Evolutionary conservation across 2,113 vertebrate species (phyloP).

Genomic region (Perca flavescens): DNA sequence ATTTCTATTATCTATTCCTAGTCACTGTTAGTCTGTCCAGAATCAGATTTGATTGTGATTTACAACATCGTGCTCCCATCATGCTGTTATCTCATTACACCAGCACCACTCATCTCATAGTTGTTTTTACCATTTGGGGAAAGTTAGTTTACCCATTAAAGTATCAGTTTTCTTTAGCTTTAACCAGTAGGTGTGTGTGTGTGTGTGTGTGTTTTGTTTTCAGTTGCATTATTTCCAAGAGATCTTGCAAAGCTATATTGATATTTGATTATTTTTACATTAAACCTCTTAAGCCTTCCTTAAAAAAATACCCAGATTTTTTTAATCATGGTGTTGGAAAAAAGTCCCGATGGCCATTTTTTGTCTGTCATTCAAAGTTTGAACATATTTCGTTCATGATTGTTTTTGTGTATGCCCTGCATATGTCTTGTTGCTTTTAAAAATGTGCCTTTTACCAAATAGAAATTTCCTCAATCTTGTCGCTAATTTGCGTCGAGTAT

Average conservation of each 20-base stretch:
- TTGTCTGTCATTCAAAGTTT: slow-evolving; percentile 14
- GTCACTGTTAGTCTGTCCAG: slow-evolving; percentile 12
- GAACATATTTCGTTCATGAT: slow-evolving; percentile 9
- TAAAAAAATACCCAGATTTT: not conserved
- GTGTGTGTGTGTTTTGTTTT: not conserved
- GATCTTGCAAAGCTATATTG: slow-evolving; percentile 23
- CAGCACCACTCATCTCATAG: slow-evolving; percentile 51
- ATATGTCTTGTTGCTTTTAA: slow-evolving; percentile 39
- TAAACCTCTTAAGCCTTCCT: slow-evolving; percentile 21
- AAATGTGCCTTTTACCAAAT: slow-evolving; percentile 73
- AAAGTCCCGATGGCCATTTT: slow-evolving; percentile 21
- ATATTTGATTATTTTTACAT: slow-evolving; percentile 52
- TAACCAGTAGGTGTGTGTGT: not conserved
- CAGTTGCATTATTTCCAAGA: slow-evolving; percentile 7
- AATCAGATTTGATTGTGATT: slow-evolving; percentile 28
- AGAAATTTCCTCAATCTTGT: slow-evolving; percentile 32
- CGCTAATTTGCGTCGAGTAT: slow-evolving; percentile 47
- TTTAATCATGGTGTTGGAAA: slow-evolving; percentile 19
- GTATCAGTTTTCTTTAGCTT: slow-evolving; percentile 32
- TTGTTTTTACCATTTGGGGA: slow-evolving; percentile 34
- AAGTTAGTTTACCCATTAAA: slow-evolving; percentile 27
- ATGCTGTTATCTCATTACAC: slow-evolving; percentile 22
- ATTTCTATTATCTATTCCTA: not conserved
- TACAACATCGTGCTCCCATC: not conserved
- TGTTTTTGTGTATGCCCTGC: slow-evolving; percentile 9